Percentiles rank a stretch among this genome's conserved stretches.
These are phyloP conservation scores for Cairina moschata DNA, from an alignment of 2,113 vertebrate species.

Conservation along the genomic window DNA sequence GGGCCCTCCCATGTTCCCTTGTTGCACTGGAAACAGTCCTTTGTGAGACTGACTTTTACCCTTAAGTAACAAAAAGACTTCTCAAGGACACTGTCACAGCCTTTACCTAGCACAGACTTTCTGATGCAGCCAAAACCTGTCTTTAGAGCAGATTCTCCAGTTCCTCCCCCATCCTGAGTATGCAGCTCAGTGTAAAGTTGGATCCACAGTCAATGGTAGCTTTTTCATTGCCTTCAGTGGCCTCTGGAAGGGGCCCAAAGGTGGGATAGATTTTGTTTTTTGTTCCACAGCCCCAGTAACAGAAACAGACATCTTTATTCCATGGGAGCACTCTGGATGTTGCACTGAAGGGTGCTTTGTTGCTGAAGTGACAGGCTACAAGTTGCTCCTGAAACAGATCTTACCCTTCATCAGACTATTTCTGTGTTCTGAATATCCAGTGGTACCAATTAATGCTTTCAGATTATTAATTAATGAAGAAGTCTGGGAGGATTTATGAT, in stretches of 20 bases:
- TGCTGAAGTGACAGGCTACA: not conserved
- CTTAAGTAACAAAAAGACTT: not conserved
- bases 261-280: not conserved
- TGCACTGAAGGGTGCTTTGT: not conserved
- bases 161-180: not conserved
- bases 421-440: slow-evolving; percentile 5
- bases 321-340: not conserved
- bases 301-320: not conserved
- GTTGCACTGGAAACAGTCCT: not conserved
- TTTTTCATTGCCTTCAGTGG: not conserved
- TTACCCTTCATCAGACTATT: not conserved
- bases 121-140: not conserved
- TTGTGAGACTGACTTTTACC: not conserved
- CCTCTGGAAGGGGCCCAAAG: not conserved
- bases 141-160: not conserved
- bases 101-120: not conserved
- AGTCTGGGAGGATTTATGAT: slow-evolving; percentile 26
- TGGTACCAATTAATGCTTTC: slow-evolving; percentile 37
- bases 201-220: not conserved
- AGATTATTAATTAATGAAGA: slow-evolving; percentile 48
- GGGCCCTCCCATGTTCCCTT: not conserved
- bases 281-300: not conserved
- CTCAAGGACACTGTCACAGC: not conserved
- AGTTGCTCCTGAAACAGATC: not conserved
- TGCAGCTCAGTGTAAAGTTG: not conserved